phyloP scores from a whole-genome alignment of 2,113 vertebrate species.

The Stictonetta naevosa region DNA sequence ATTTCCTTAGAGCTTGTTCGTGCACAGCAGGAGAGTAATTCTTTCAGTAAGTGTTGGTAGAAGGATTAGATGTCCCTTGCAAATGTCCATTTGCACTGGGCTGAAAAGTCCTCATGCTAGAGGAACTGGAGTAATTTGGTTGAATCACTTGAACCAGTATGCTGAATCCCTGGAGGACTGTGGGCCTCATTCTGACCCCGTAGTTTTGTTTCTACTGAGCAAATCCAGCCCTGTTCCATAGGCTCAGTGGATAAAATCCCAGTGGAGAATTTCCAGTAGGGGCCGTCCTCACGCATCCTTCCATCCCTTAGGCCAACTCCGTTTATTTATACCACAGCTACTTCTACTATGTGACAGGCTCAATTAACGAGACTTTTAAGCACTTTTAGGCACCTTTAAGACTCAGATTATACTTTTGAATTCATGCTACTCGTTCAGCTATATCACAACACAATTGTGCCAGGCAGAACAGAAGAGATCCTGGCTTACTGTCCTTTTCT shows the following conservation, averaged over 20 bases:
- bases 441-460: neutral
- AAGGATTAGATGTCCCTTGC: neutral
- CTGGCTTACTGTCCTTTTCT: neutral
- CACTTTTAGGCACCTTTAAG: neutral
- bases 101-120: neutral
- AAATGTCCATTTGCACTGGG: neutral
- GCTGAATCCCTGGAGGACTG: neutral
- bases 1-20: neutral
- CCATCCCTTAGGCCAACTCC: neutral
- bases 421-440: neutral
- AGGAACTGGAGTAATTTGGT: neutral
- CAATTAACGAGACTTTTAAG: neutral
- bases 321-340: neutral
- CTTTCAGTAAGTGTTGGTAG: neutral
- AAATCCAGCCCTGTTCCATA: accelerated
- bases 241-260: neutral
- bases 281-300: neutral
- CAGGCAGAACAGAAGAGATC: neutral
- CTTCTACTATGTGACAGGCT: neutral
- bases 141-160: accelerated
- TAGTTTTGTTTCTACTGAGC: neutral
- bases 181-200: neutral
- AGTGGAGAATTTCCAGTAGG: neutral
- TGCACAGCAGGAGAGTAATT: neutral
- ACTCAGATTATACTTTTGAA: neutral